A percentile compares a stretch with the other conserved stretches of the same genome.
These are phyloP conservation scores for Aphelocoma californica DNA, from an alignment of 2,797 vertebrate genomes.

Conservation along the genomic window DNA sequence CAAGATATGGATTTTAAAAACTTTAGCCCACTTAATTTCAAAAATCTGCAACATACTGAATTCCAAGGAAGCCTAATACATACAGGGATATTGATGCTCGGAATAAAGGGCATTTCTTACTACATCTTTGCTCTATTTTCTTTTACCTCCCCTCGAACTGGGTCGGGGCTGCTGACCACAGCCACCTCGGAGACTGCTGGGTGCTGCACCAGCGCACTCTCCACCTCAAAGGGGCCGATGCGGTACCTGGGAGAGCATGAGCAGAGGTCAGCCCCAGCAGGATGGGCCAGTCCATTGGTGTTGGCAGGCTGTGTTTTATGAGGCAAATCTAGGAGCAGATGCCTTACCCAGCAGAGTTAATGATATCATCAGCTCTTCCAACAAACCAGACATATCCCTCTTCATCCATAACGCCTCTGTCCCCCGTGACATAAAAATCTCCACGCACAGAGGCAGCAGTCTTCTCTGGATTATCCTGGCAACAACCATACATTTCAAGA, in stretches of 20 bases:
- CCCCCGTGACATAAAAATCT: slow-evolving; percentile 81
- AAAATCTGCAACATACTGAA: not conserved
- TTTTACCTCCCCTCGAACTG: slow-evolving; percentile 78
- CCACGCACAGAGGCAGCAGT: slow-evolving; percentile 74
- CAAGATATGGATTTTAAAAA: not conserved
- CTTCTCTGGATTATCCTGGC: slow-evolving; percentile 76
- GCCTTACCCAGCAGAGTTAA: slow-evolving; percentile 81
- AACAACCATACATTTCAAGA: not conserved
- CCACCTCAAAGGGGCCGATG: slow-evolving; percentile 80
- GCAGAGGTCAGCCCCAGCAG: not conserved
- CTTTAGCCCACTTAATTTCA: not conserved
- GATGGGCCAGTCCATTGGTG: fast-evolving
- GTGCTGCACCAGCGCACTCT: slow-evolving; percentile 81
- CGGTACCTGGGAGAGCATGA: slow-evolving; percentile 62
- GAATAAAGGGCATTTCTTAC: not conserved
- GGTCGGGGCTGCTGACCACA: slow-evolving; percentile 83
- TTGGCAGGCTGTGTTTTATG: not conserved
- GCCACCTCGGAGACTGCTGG: slow-evolving; percentile 81
- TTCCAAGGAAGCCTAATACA: not conserved
- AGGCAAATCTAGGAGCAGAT: not conserved
- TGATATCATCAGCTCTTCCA: slow-evolving; percentile 81
- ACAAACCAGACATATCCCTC: slow-evolving; percentile 84
- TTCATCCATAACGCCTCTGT: slow-evolving; percentile 75
- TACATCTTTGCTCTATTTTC: not conserved
- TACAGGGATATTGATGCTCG: not conserved